Percentiles rank a stretch among this genome's conserved stretches.
These are phyloP conservation scores for Lepeophtheirus nordmannii DNA, from an alignment of 2,888 invertebrate genomes.

Conservation along the genomic window DNA sequence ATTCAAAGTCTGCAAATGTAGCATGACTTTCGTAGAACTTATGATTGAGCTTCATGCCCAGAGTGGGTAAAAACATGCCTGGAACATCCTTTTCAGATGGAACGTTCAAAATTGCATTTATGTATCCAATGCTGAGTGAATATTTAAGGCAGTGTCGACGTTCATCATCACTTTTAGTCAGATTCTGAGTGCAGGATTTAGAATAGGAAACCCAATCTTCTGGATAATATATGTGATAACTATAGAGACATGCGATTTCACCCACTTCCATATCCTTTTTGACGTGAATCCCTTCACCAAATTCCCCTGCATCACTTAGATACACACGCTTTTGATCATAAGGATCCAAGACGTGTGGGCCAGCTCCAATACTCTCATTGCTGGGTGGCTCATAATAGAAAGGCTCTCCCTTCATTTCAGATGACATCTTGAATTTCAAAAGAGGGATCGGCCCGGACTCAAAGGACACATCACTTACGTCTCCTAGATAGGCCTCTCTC, in stretches of 20 bases:
- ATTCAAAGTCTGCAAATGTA: neutral
- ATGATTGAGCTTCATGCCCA: neutral
- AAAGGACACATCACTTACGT: neutral
- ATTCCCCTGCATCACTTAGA: neutral
- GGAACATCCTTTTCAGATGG: conserved; percentile 2
- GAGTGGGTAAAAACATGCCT: neutral
- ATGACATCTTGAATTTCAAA: neutral
- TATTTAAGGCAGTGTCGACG: conserved; percentile 4
- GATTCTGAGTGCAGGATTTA: neutral
- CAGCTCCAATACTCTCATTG: neutral
- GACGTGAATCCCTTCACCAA: conserved; percentile 3
- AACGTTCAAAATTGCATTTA: neutral
- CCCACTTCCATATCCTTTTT: neutral
- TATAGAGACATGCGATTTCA: conserved; percentile 3
- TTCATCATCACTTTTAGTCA: neutral
- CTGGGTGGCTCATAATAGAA: neutral
- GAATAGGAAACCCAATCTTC: neutral
- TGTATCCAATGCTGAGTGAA: neutral
- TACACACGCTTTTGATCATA: conserved; percentile 1
- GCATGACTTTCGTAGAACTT: conserved; percentile 4
- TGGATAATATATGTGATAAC: neutral
- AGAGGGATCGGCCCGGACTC: neutral
- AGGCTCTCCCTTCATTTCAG: neutral
- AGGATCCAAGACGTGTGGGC: conserved; percentile 2
- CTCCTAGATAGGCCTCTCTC: neutral